phyloP scores from a whole-genome alignment of 2,113 vertebrate genomes.

The Boulengeromyrus knoepffleri region DNA sequence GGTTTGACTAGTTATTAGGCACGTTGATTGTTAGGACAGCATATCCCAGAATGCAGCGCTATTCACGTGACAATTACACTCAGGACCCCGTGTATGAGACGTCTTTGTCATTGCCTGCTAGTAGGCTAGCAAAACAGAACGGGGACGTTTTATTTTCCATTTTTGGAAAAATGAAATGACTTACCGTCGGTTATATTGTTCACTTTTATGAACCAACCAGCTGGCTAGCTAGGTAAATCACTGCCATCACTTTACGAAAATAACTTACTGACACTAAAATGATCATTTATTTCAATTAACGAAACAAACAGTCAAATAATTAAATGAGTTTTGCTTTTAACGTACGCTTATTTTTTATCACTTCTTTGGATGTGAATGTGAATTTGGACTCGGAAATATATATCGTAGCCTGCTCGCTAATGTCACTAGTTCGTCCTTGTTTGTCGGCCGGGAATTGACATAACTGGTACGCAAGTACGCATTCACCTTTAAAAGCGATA shows the following conservation, averaged over 20 bases:
- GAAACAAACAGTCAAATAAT: neutral
- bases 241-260: neutral
- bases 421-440: neutral
- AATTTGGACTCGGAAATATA: neutral
- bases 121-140: neutral
- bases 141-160: neutral
- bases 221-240: neutral
- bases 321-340: neutral
- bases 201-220: neutral
- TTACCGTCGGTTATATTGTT: neutral
- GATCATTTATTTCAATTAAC: neutral
- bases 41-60: conserved; percentile 30
- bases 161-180: neutral
- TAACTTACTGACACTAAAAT: neutral
- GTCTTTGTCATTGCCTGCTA: neutral
- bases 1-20: neutral
- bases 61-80: conserved; percentile 17
- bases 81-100: neutral
- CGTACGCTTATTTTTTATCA: neutral
- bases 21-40: conserved; percentile 10
- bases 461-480: neutral
- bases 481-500: no score
- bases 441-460: neutral
- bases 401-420: neutral
- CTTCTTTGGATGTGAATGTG: neutral